These are phyloP conservation scores for Lottia gigantea DNA, from an alignment of 2,888 invertebrate species.

Conservation along the genomic window DNA sequence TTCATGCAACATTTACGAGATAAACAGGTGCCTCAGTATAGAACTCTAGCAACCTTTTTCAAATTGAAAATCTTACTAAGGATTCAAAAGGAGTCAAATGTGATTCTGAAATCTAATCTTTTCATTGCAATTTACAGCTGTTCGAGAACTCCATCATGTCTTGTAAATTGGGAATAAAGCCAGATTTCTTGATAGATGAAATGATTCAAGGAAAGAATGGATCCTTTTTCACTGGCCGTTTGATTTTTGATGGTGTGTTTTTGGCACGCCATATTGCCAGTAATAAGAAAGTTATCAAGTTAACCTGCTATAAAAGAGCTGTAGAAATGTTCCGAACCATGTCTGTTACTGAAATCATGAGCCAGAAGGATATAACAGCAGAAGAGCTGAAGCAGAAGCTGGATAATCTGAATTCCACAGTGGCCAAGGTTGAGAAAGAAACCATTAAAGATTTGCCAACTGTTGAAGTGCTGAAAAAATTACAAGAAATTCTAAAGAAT, in stretches of 20 bases:
- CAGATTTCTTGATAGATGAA: slow-evolving; percentile 43
- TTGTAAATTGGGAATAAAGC: slow-evolving; percentile 45
- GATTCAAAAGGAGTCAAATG: too few species aligned
- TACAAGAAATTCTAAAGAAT: neutral
- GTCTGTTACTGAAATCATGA: slow-evolving; percentile 48
- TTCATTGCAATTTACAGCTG: slow-evolving; percentile 30
- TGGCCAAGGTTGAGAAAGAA: slow-evolving; percentile 1
- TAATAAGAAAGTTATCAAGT: slow-evolving; percentile 52
- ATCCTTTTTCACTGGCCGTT: slow-evolving; percentile 46
- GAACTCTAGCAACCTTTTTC: too few species aligned
- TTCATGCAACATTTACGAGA: too few species aligned
- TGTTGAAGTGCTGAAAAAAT: neutral
- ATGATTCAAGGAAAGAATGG: slow-evolving; percentile 38
- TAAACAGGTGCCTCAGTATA: too few species aligned
- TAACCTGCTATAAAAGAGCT: slow-evolving; percentile 49
- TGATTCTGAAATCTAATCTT: too few species aligned
- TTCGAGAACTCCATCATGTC: slow-evolving; percentile 48
- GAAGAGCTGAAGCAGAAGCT: slow-evolving; percentile 42
- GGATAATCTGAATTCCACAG: slow-evolving; percentile 12
- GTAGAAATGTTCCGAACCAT: slow-evolving; percentile 40
- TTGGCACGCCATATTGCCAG: slow-evolving; percentile 44
- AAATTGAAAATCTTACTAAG: too few species aligned
- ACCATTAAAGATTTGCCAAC: neutral
- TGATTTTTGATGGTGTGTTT: slow-evolving; percentile 42
- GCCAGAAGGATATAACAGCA: slow-evolving; percentile 41